Evolutionary conservation across 1,140 invertebrate species (phyloP).

Genomic region (Zaprionus ghesquierei): DNA sequence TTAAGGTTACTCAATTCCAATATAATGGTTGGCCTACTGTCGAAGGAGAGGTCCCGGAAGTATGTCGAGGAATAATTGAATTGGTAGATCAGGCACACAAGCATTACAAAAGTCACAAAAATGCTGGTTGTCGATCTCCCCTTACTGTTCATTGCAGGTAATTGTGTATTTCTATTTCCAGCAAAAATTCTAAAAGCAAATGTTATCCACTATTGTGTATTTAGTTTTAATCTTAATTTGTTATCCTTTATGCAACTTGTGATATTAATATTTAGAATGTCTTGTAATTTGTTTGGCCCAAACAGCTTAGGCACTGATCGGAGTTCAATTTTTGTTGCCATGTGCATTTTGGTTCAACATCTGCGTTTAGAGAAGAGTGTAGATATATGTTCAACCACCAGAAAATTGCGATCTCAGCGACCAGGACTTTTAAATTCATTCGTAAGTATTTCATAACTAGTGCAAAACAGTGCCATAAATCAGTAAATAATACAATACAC

Average conservation of each 20-base stretch:
- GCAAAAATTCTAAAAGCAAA: background rate
- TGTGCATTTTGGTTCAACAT: conserved; percentile 93
- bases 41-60: conserved; percentile 92
- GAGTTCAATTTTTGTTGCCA: conserved; percentile 93
- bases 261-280: background rate
- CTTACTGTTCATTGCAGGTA: conserved; percentile 92
- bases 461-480: background rate
- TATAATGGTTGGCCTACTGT: conserved; percentile 95
- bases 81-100: conserved; percentile 88
- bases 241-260: background rate
- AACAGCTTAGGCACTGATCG: conserved; percentile 91
- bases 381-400: conserved; percentile 92
- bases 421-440: conserved; percentile 92
- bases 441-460: conserved; percentile 85
- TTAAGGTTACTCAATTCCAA: conserved; percentile 91
- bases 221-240: background rate
- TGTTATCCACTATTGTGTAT: background rate
- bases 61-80: conserved; percentile 91
- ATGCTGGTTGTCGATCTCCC: conserved; percentile 84
- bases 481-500: background rate
- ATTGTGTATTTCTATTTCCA: background rate
- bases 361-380: conserved; percentile 91
- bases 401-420: conserved; percentile 92
- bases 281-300: background rate
- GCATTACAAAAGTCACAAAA: conserved; percentile 83